phyloP scores from a whole-genome alignment of 2,113 vertebrate species.

The Cynocephalus volans region DNA sequence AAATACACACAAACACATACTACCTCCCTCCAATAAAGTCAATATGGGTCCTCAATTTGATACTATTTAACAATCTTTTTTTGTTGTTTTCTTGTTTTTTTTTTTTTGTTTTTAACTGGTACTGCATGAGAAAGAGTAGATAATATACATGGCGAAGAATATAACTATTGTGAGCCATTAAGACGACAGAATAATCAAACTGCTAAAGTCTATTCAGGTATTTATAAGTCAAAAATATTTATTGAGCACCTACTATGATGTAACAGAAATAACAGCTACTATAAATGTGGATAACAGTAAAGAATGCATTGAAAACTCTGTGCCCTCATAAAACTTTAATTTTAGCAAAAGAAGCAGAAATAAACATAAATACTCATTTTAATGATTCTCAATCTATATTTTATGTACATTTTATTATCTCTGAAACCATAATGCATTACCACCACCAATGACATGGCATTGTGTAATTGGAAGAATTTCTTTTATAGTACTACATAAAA shows the following conservation, averaged over 20 bases:
- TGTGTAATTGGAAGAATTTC: neutral
- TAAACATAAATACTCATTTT: conserved; percentile 9
- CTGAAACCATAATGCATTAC: neutral
- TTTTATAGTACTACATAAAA: neutral
- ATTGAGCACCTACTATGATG: neutral
- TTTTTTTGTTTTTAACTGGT: neutral
- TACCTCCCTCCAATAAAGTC: neutral
- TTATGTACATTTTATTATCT: neutral
- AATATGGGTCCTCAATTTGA: neutral
- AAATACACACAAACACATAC: neutral
- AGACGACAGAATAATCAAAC: neutral
- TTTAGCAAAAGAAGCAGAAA: neutral
- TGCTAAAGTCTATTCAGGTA: neutral
- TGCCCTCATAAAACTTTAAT: neutral
- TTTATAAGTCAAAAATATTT: neutral
- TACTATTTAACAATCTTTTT: neutral
- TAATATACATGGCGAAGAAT: neutral
- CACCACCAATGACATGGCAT: neutral
- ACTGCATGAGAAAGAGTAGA: neutral
- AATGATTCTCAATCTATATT: neutral
- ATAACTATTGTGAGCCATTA: neutral
- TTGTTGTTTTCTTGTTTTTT: neutral
- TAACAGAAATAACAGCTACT: neutral
- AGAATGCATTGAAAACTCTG: neutral
- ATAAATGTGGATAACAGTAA: neutral